Evolutionary conservation across 2,888 invertebrate genomes (phyloP).

Genomic region (Ectemnius cavifrons): DNA sequence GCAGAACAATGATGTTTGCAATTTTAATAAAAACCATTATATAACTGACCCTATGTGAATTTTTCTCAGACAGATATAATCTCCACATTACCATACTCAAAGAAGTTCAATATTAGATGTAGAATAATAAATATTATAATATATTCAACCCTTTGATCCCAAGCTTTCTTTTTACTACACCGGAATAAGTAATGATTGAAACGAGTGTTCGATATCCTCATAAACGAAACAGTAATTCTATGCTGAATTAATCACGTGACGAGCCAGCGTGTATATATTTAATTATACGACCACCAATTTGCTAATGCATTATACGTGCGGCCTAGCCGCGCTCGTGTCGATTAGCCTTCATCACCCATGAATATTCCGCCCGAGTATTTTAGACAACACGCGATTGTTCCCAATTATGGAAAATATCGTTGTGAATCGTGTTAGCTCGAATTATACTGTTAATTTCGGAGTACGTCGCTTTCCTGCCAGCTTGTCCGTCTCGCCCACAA

Average conservation of each 20-base stretch:
- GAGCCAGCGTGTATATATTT: constrained; percentile 38
- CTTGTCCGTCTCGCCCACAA: background rate
- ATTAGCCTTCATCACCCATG: constrained; percentile 18
- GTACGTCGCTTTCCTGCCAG: background rate
- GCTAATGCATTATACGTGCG: constrained; percentile 35
- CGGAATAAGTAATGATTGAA: too few relatives aligned
- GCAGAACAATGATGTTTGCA: too few relatives aligned
- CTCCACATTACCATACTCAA: too few relatives aligned
- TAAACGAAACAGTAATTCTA: constrained; percentile 33
- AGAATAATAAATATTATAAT: too few relatives aligned
- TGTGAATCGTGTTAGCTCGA: background rate
- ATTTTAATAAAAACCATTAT: too few relatives aligned
- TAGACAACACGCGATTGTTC: constrained; percentile 27
- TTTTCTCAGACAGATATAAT: too few relatives aligned
- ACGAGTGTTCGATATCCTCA: background rate
- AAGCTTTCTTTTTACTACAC: too few relatives aligned
- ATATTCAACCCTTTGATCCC: too few relatives aligned
- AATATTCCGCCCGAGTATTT: constrained; percentile 44
- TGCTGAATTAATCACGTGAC: constrained; percentile 43
- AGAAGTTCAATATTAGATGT: too few relatives aligned
- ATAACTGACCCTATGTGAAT: too few relatives aligned
- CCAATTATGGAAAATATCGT: constrained; percentile 20
- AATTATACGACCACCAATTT: constrained; percentile 50
- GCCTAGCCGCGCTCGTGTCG: background rate
- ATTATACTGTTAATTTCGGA: constrained; percentile 27